Evolutionary conservation across 2,113 vertebrate species (phyloP).

Genomic region (Gambusia affinis): DNA sequence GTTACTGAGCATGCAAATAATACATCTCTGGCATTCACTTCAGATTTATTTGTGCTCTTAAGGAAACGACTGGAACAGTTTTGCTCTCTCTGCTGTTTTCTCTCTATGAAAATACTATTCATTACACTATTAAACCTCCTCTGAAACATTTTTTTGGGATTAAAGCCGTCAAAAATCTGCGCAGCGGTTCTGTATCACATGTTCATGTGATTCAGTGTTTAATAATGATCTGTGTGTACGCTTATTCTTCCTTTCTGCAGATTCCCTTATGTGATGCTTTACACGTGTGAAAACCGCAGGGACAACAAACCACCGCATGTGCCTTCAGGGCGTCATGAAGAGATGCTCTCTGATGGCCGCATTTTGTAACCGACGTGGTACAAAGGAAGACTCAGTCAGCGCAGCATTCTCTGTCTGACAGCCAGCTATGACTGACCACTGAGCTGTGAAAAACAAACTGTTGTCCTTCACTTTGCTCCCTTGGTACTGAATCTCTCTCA

Average conservation of each 20-base stretch:
- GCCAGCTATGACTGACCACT: constrained; percentile 3
- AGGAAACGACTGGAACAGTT: background rate
- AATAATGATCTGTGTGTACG: constrained; percentile 33
- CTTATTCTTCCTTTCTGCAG: constrained; percentile 5
- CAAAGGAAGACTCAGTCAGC: constrained; percentile 3
- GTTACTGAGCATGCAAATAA: constrained; percentile 51
- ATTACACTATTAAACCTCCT: constrained; percentile 10
- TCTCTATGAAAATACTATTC: background rate
- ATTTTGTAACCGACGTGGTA: constrained; percentile 17
- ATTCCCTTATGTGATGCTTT: constrained; percentile 1
- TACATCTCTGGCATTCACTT: background rate
- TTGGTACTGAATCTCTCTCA: background rate
- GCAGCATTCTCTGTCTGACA: constrained; percentile 3
- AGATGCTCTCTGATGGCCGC: constrained; percentile 5
- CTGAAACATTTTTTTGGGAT: constrained; percentile 3
- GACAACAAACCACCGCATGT: constrained; percentile 1
- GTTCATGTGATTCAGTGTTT: constrained; percentile 35
- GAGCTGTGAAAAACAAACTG: background rate
- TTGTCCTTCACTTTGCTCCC: background rate
- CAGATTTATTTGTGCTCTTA: background rate
- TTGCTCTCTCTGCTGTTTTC: background rate
- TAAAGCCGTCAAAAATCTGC: background rate
- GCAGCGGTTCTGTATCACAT: constrained; percentile 15
- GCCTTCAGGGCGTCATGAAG: constrained; percentile 24
- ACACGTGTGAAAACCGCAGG: constrained; percentile 16